phyloP scores from a whole-genome alignment of 2,113 vertebrate genomes.

The Epinephelus moara region DNA sequence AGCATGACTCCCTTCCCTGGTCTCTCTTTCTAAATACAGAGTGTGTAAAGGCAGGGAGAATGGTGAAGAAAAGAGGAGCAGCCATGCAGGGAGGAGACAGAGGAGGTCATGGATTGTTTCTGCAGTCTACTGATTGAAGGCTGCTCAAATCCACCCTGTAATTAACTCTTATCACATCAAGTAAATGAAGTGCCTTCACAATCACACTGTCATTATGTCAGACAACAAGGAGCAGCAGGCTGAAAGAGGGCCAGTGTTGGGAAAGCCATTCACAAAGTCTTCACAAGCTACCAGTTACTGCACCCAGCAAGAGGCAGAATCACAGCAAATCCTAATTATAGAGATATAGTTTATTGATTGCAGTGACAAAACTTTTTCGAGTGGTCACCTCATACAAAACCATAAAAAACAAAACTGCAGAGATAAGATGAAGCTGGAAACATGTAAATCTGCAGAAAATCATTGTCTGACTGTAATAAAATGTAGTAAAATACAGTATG shows the following conservation, averaged over 20 bases:
- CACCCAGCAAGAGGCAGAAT: background rate
- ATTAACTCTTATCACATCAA: conserved; percentile 68
- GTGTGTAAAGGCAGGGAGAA: background rate
- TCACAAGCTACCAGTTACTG: background rate
- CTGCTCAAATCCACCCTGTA: conserved; percentile 40
- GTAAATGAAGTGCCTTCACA: conserved; percentile 36
- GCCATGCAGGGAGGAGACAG: conserved; percentile 3
- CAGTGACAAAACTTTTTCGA: background rate
- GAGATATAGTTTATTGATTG: background rate
- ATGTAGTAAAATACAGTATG: background rate
- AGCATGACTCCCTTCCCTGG: background rate
- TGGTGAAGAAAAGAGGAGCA: conserved; percentile 3
- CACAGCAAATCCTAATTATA: background rate
- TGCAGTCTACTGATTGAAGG: conserved; percentile 51
- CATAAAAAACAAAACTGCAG: background rate
- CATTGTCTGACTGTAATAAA: background rate
- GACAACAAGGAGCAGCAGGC: conserved; percentile 22
- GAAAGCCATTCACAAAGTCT: conserved; percentile 7
- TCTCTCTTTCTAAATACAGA: background rate
- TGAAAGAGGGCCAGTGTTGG: background rate
- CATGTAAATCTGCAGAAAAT: background rate
- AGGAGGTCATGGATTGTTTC: conserved; percentile 44
- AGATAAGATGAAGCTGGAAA: background rate
- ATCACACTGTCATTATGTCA: conserved; percentile 55
- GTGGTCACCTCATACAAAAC: background rate